Evolutionary conservation across 2,113 vertebrate species (phyloP).

Genomic region (Crotophaga sulcirostris): DNA sequence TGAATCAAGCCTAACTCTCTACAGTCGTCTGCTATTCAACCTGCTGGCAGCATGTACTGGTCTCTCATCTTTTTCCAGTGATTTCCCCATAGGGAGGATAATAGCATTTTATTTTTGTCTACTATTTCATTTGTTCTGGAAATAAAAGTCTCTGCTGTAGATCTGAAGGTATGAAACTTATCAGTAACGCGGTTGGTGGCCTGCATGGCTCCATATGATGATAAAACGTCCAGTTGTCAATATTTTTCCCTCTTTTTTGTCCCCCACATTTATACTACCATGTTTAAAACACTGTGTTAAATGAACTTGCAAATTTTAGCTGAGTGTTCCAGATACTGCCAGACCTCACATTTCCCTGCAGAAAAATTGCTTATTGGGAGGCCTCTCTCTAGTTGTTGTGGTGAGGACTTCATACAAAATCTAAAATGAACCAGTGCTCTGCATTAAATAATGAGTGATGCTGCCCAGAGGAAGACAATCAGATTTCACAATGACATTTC

Average conservation of each 20-base stretch:
- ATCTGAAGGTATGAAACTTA: not conserved
- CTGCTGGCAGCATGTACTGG: not conserved
- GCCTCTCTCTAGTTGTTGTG: not conserved
- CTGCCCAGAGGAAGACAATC: not conserved
- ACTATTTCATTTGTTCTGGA: not conserved
- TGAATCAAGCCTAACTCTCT: not conserved
- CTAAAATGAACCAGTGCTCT: not conserved
- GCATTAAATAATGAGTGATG: not conserved
- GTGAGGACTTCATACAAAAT: not conserved
- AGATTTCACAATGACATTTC: not conserved
- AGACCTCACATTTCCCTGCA: not conserved
- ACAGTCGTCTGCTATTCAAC: not conserved
- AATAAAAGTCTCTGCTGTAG: not conserved
- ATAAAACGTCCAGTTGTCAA: not conserved
- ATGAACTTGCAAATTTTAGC: not conserved
- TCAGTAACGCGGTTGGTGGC: not conserved
- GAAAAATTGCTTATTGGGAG: not conserved
- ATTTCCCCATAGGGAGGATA: not conserved
- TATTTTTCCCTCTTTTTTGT: not conserved
- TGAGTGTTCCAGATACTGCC: not conserved
- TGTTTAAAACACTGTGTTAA: not conserved
- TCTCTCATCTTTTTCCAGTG: not conserved
- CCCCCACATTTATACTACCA: not conserved
- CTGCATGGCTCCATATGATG: not conserved
- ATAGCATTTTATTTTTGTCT: not conserved